Conservation (phyloP, 2,113 vertebrate genomes). For the Antigone vipio region DNA sequence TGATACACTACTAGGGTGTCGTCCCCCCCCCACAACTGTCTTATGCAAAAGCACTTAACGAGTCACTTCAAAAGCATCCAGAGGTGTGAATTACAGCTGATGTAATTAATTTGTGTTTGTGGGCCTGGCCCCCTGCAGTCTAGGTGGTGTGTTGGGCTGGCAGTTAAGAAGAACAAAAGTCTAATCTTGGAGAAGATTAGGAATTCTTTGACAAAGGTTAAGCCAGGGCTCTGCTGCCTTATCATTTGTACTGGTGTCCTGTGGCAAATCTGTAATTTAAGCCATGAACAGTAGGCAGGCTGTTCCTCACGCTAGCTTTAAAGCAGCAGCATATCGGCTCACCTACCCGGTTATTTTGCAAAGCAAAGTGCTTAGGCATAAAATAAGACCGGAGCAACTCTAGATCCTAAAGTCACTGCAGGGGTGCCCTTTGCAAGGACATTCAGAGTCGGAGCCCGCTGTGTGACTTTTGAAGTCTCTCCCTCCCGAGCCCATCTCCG, state of each 20-base stretch:
- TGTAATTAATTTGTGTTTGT: constrained; percentile 53
- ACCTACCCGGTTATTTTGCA: neutral
- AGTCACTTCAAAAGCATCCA: neutral
- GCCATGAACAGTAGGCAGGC: neutral
- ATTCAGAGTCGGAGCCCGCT: neutral
- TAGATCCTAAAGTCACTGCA: neutral
- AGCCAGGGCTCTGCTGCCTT: neutral
- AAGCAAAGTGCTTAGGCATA: neutral
- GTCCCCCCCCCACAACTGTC: neutral
- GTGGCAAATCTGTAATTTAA: neutral
- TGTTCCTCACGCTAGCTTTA: neutral
- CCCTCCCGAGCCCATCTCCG: neutral
- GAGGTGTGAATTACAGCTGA: constrained; percentile 52
- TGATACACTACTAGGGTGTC: neutral
- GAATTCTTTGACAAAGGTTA: constrained; percentile 34
- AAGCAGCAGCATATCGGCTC: neutral
- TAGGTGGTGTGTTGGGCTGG: neutral
- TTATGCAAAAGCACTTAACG: neutral
- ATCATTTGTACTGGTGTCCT: neutral
- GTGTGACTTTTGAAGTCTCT: neutral
- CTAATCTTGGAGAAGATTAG: constrained; percentile 38
- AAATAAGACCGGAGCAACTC: neutral
- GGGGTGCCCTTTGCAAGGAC: neutral
- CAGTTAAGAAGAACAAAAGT: constrained; percentile 15
- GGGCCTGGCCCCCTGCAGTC: neutral